Evolutionary conservation across 2,888 invertebrate species (phyloP).

Genomic region (Trypoxylon attenuatum): DNA sequence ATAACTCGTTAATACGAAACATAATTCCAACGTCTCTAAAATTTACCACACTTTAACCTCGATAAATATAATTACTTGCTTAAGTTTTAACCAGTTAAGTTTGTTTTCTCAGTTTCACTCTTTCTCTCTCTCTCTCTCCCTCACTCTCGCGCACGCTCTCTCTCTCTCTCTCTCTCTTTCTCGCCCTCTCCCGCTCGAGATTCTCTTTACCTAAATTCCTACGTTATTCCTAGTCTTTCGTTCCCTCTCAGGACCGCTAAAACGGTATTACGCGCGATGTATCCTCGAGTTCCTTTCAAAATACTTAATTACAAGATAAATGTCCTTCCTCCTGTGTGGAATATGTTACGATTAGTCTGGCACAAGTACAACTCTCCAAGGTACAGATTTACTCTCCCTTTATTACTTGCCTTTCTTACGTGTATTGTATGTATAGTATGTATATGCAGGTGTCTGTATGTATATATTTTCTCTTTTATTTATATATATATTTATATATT

Average conservation of each 20-base stretch:
- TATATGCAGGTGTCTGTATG: background rate
- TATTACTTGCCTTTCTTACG: conserved; percentile 21
- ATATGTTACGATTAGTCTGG: conserved; percentile 37
- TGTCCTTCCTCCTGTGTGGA: conserved; percentile 4
- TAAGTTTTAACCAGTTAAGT: conserved; percentile 46
- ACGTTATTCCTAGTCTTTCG: background rate
- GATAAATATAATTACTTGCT: conserved; percentile 57
- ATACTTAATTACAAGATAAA: conserved; percentile 46
- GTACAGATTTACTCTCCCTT: background rate
- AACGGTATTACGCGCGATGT: no score
- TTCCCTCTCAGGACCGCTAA: conserved; percentile 44
- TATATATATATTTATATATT: conserved; percentile 7
- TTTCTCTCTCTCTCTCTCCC: background rate
- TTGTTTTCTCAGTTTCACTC: background rate
- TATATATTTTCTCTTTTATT: conserved; percentile 3
- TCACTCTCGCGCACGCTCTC: background rate
- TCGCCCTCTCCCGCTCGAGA: background rate
- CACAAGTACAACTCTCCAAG: conserved; percentile 32
- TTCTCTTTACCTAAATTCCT: no score
- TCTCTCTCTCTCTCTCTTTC: background rate
- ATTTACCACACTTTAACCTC: conserved; percentile 57
- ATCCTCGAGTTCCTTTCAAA: conserved; percentile 45
- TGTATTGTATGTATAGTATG: background rate
- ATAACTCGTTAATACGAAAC: conserved; percentile 51
- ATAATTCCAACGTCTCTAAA: conserved; percentile 56